A percentile compares a stretch with the other conserved stretches of the same genome.
These are phyloP conservation scores for Lamellibrachia columna DNA, from an alignment of 2,888 invertebrate species.

Conservation along the genomic window DNA sequence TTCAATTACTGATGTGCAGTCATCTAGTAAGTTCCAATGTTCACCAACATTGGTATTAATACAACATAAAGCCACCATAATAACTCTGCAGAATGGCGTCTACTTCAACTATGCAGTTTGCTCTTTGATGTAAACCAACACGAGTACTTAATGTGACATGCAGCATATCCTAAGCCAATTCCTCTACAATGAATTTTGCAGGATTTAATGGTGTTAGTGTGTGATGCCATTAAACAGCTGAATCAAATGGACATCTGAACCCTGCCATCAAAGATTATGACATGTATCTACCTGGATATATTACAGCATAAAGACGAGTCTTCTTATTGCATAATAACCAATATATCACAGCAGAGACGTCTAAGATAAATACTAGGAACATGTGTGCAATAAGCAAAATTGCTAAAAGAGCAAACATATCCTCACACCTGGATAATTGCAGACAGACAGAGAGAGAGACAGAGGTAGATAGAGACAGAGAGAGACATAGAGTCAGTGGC, in stretches of 20 bases:
- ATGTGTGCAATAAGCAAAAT: too few relatives aligned
- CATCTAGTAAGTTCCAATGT: neutral
- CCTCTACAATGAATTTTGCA: neutral
- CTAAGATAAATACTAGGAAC: too few relatives aligned
- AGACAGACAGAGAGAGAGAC: too few relatives aligned
- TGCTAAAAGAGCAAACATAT: too few relatives aligned
- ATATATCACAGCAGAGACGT: neutral
- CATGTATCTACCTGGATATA: neutral
- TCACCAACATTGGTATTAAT: neutral
- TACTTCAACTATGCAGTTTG: neutral
- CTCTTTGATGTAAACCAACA: neutral
- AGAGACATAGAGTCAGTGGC: too few relatives aligned
- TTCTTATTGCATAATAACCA: neutral
- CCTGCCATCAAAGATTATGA: neutral
- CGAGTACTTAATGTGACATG: neutral
- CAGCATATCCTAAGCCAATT: neutral
- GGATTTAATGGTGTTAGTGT: neutral
- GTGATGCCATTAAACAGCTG: neutral
- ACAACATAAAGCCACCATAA: neutral
- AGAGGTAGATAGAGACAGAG: too few relatives aligned
- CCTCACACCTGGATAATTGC: too few relatives aligned
- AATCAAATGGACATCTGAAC: neutral
- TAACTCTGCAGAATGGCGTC: neutral
- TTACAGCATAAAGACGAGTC: neutral
- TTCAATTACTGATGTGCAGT: neutral